Conservation (phyloP, 2,888 invertebrate genomes). For the Stenodera caucasica region DNA sequence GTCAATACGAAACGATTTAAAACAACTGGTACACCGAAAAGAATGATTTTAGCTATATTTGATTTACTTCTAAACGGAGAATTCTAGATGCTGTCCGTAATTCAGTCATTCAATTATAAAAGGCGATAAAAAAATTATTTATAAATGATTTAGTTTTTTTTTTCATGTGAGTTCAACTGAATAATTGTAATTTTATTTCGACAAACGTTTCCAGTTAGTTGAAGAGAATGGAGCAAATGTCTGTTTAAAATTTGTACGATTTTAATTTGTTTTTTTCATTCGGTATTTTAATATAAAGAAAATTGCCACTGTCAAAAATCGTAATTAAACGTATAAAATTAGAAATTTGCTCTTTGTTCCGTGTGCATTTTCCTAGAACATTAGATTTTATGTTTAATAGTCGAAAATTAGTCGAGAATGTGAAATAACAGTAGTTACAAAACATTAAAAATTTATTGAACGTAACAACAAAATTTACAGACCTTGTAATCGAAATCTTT, state of each 20-base stretch:
- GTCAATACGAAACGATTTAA: neutral
- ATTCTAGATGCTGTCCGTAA: neutral
- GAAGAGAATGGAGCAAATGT: too few relatives aligned
- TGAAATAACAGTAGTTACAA: neutral
- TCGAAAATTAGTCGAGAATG: neutral
- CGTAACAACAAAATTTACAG: neutral
- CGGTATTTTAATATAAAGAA: too few relatives aligned
- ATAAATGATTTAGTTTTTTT: too few relatives aligned
- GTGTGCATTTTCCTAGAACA: neutral
- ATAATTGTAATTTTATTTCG: too few relatives aligned
- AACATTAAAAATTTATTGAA: neutral
- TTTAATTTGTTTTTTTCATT: too few relatives aligned
- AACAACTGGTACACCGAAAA: slow-evolving; percentile 4
- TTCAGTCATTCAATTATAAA: too few relatives aligned
- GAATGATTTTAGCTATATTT: neutral
- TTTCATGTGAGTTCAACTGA: too few relatives aligned
- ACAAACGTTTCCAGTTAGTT: too few relatives aligned
- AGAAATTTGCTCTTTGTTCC: neutral
- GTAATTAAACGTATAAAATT: too few relatives aligned
- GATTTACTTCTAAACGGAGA: neutral
- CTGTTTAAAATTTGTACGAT: too few relatives aligned
- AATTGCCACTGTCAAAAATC: too few relatives aligned
- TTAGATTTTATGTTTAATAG: neutral
- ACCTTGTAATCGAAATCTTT: neutral
- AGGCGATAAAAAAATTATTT: too few relatives aligned